These are phyloP conservation scores for Rotaria magnacalcarata DNA, from an alignment of 2,888 invertebrate genomes.

Conservation along the genomic window DNA sequence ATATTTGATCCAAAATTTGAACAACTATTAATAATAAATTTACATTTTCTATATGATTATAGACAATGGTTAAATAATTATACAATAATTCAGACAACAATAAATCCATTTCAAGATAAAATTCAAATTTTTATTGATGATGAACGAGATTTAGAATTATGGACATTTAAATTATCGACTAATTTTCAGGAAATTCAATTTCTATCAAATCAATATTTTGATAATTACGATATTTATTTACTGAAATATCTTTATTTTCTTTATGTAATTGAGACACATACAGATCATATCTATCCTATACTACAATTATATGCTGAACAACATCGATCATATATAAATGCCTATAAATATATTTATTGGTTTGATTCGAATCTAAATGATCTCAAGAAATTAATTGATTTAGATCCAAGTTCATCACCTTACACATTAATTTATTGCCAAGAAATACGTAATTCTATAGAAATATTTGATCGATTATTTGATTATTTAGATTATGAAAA, in stretches of 20 bases:
- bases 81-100: not conserved
- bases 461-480: conserved; percentile 28
- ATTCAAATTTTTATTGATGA: not conserved
- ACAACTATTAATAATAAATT: conserved; percentile 4
- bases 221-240: conserved; percentile 23
- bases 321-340: conserved; percentile 15
- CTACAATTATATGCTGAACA: not conserved
- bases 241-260: conserved; percentile 8
- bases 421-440: conserved; percentile 20
- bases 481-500: conserved; percentile 32
- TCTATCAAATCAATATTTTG: conserved; percentile 20
- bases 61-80: conserved; percentile 17
- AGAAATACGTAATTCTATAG: not conserved
- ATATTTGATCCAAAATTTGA: not conserved
- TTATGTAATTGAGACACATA: not conserved
- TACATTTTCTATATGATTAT: conserved; percentile 14
- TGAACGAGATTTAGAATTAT: conserved; percentile 12
- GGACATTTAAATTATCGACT: conserved; percentile 29
- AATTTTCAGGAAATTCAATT: conserved; percentile 19
- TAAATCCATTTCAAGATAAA: conserved; percentile 12
- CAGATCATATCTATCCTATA: not conserved
- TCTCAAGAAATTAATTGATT: not conserved
- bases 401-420: conserved; percentile 33
- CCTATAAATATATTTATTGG: conserved; percentile 1
- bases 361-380: not conserved